phyloP scores from a whole-genome alignment of 2,888 invertebrate genomes.

The Ommatoiulus sabulosus region DNA sequence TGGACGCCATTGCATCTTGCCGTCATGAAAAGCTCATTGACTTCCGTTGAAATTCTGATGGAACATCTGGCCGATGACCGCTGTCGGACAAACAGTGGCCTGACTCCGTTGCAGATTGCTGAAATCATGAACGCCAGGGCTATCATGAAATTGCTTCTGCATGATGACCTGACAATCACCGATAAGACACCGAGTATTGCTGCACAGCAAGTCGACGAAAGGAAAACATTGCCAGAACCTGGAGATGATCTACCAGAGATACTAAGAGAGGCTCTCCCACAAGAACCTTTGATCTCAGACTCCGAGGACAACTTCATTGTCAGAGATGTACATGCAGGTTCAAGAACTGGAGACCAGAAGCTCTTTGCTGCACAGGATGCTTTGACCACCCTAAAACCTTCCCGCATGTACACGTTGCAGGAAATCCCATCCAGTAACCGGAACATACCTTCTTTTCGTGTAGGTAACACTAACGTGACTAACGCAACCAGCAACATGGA shows the following conservation, averaged over 20 bases:
- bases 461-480: not conserved
- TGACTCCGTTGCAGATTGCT: not conserved
- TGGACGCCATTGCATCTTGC: constrained; percentile 20
- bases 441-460: not conserved
- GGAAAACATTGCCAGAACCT: too few species aligned
- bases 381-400: not conserved
- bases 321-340: not conserved
- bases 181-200: too few species aligned
- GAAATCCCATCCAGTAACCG: not conserved
- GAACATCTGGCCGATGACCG: not conserved
- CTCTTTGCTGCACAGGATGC: not conserved
- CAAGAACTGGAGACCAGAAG: not conserved
- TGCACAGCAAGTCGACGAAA: too few species aligned
- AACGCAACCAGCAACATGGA: not conserved
- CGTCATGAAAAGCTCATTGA: not conserved
- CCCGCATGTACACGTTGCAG: not conserved
- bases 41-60: not conserved
- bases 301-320: not conserved
- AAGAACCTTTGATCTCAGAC: not conserved
- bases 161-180: not conserved
- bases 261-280: not conserved
- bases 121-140: not conserved
- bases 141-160: not conserved
- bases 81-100: not conserved
- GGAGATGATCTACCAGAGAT: too few species aligned